Evolutionary conservation across 1,140 invertebrate genomes (phyloP), one percentile per base, ranked within the genome.

Genomic region (Sipha flava): DNA sequence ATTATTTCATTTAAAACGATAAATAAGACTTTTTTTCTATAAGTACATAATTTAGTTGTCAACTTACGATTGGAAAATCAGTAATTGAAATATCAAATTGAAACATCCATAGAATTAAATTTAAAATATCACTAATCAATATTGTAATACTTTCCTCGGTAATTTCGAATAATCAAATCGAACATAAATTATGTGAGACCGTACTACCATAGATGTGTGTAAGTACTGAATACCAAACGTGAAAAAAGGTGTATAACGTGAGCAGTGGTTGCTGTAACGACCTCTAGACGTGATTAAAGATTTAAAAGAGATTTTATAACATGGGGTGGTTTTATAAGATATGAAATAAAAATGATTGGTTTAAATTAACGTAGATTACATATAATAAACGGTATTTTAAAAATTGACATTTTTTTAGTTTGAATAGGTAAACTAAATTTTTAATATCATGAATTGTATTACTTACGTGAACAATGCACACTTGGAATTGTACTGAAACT

Each of bases 241-340:
- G 14, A 10, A 3, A 45, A 45, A 18, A 21, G 49, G 5, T 26
- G 31, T 14, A 57, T 26, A 43, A 34, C 6, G 23, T 23, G 57
- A 49, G 72, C 4, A 49, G 18, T 12, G 49, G 72, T 77, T 57
- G 31, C 72, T 40, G 49, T 77, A 57, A 77, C 72, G 72, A 77
- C 72, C 47, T 77, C 72, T 77, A 40, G 72, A 57, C 10, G 29
- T 18, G 40, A 45, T 68, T 14, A 68, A 47, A 68, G 3, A 16
- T 68, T 43, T 26, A 43, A 43, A 26, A 23, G 3, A 1, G 18
- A 26, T 23, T 18, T 40, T 0, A 40, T 10, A 40, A 40, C 37
- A 6, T 10, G 4, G 10, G 4, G 37, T 10, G 37, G 10, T 6
- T 10, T 40, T 10, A 40, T n/a, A n/a, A n/a, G n/a, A n/a, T n/a